These are phyloP conservation scores for Hecatera dysodea DNA, from an alignment of 2,888 invertebrate genomes.

Conservation along the genomic window DNA sequence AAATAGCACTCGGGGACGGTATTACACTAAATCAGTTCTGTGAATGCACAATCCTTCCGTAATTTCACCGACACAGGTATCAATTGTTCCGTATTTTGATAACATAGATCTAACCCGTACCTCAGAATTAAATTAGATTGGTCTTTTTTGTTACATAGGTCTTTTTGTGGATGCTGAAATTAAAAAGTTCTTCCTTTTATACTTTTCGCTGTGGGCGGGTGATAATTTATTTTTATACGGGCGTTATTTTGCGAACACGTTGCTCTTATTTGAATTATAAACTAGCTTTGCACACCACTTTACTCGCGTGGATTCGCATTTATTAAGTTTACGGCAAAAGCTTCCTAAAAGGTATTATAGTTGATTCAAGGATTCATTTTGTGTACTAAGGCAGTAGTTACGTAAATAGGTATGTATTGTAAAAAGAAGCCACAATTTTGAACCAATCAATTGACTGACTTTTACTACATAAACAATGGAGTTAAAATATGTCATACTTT, in stretches of 20 bases:
- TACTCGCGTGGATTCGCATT: conserved; percentile 40
- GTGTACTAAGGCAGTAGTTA: neutral
- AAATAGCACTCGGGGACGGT: conserved; percentile 66
- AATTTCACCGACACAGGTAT: conserved; percentile 60
- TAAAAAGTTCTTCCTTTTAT: conserved; percentile 56
- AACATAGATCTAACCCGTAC: conserved; percentile 40
- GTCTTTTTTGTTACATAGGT: no score
- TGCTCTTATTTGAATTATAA: conserved; percentile 59
- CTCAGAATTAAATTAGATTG: conserved; percentile 56
- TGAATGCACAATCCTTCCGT: conserved; percentile 57
- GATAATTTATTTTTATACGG: conserved; percentile 60
- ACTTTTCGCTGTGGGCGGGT: conserved; percentile 47
- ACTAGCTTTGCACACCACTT: conserved; percentile 39
- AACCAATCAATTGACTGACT: neutral
- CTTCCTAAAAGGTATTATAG: neutral
- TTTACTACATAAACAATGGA: neutral
- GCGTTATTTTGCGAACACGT: conserved; percentile 53
- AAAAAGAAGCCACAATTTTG: neutral
- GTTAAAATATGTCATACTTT: conserved; percentile 4
- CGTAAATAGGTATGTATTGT: neutral
- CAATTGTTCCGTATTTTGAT: conserved; percentile 40
- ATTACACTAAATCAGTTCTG: conserved; percentile 73
- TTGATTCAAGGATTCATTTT: neutral
- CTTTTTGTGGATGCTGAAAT: conserved; percentile 59
- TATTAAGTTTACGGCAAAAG: conserved; percentile 8